A percentile compares a stretch with the other conserved stretches of the same genome.
These are phyloP conservation scores for Myxocyprinus asiaticus DNA, from an alignment of 2,113 vertebrate species.

Conservation along the genomic window DNA sequence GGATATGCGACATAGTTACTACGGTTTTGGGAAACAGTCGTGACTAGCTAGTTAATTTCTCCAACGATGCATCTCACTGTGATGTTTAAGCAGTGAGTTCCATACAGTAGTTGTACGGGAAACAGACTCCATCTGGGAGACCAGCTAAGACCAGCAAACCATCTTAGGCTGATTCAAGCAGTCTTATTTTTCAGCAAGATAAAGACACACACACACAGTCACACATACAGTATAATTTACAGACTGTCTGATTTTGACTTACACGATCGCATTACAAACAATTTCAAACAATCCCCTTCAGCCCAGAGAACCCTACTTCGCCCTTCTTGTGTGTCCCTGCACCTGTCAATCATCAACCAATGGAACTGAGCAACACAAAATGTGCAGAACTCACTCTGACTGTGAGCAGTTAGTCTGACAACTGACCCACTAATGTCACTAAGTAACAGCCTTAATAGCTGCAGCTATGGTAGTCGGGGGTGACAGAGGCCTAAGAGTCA, in stretches of 20 bases:
- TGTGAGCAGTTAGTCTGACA: slow-evolving; percentile 57
- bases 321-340: slow-evolving; percentile 27
- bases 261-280: slow-evolving; percentile 52
- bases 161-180: too few relatives aligned
- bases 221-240: slow-evolving; percentile 51
- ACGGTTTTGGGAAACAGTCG: too few relatives aligned
- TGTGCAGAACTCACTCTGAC: slow-evolving; percentile 49
- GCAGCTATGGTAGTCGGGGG: slow-evolving; percentile 57
- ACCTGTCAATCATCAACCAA: slow-evolving; percentile 49
- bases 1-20: too few relatives aligned
- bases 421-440: slow-evolving; percentile 72
- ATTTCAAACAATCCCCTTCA: slow-evolving; percentile 32
- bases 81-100: too few relatives aligned
- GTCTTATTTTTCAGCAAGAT: too few relatives aligned
- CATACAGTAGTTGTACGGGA: too few relatives aligned
- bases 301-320: slow-evolving; percentile 32
- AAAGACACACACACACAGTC: too few relatives aligned
- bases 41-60: too few relatives aligned
- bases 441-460: slow-evolving; percentile 50
- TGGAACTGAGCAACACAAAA: slow-evolving; percentile 45
- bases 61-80: too few relatives aligned
- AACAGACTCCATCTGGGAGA: too few relatives aligned
- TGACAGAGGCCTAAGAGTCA: slow-evolving; percentile 69
- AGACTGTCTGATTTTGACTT: slow-evolving; percentile 46
- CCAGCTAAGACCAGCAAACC: too few relatives aligned